A percentile compares a stretch with the other conserved stretches of the same genome.
Conservation (phyloP, 1,140 invertebrate species). For the Papilio aristodemus region DNA sequence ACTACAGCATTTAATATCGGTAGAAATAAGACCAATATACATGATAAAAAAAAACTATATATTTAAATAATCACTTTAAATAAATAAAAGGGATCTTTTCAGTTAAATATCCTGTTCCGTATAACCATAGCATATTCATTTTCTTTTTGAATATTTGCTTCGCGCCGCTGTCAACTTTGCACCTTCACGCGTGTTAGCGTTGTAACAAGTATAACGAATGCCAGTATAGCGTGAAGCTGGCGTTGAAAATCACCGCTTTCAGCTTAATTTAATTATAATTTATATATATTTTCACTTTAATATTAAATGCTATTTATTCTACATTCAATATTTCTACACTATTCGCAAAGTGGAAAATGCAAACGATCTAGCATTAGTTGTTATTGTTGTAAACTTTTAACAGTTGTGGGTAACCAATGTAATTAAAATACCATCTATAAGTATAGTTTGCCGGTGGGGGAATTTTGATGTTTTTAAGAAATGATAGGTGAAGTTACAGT, state of each 20-base stretch:
- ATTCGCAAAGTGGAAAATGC: neutral
- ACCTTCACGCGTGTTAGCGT: conserved; percentile 58
- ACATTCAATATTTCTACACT: neutral
- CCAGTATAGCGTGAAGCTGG: conserved; percentile 58
- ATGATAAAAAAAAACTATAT: too few relatives aligned
- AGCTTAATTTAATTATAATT: conserved; percentile 31
- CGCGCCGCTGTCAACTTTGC: conserved; percentile 40
- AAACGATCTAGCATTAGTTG: neutral
- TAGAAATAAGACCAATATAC: too few relatives aligned
- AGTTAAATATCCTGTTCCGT: conserved; percentile 8
- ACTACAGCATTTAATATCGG: too few relatives aligned
- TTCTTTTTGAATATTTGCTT: conserved; percentile 30
- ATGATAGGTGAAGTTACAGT: too few relatives aligned
- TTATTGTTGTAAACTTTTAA: too few relatives aligned
- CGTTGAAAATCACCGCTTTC: conserved; percentile 60
- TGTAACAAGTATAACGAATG: conserved; percentile 49
- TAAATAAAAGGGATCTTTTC: neutral
- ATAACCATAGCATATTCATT: neutral
- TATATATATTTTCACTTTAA: conserved; percentile 13
- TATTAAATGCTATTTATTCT: conserved; percentile 16
- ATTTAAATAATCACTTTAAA: too few relatives aligned
- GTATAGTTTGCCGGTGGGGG: too few relatives aligned
- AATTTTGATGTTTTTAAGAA: too few relatives aligned
- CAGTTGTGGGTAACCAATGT: too few relatives aligned
- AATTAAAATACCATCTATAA: too few relatives aligned